Evolutionary conservation across 2,797 vertebrate species (phyloP), one percentile per base, ranked within the genome.

Genomic region (Protonibea diacanthus): DNA sequence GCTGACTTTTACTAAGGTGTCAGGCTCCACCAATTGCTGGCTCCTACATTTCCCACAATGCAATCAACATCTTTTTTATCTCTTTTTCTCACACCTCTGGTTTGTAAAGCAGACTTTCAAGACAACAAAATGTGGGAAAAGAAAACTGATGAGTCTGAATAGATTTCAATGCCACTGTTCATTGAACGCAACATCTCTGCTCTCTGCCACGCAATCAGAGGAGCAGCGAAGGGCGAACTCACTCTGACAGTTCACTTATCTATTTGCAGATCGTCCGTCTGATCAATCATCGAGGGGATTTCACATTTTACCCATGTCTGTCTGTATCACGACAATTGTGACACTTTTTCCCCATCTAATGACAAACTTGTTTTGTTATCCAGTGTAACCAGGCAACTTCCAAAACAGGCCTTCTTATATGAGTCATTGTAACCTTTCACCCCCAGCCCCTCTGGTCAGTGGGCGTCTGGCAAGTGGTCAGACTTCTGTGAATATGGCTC

Each of bases 371-470:
- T 64, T 77, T 56, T 74, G 71, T 67, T 61, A 68, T 52, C 68
- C 13, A 5, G 15, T 23, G 76, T 88, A 49, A 80, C 83, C 68
- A 75, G 64, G 86, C 78, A 85, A 80, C 74, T 3, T 68, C 58
- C 60, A 45, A 52, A 86, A 84, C 48, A 58, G 23, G 29, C 63
- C 45, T 55, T 68, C 23, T 53, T 44, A 29, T 56, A 10, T 87
- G 88, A 91, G 81, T 92, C 89, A 89, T 60, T 0, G 74, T 71
- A 47, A 90, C 85, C 86, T 91, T 84, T 92, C 76, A 89, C 87
- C 86, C 53, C 56, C 63, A 60, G 47, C 64, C 60, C 56, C 70
- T 78, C 53, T 84, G 76, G 76, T 80, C 53, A 65, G 86, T 68
- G 78, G 82, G 82, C 21, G 59, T 80, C 85, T 83, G 81, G 82